Percentiles rank a stretch among this genome's conserved stretches.
phyloP scores from a whole-genome alignment of 1,140 invertebrate genomes.

The Laodelphax striatellus region DNA sequence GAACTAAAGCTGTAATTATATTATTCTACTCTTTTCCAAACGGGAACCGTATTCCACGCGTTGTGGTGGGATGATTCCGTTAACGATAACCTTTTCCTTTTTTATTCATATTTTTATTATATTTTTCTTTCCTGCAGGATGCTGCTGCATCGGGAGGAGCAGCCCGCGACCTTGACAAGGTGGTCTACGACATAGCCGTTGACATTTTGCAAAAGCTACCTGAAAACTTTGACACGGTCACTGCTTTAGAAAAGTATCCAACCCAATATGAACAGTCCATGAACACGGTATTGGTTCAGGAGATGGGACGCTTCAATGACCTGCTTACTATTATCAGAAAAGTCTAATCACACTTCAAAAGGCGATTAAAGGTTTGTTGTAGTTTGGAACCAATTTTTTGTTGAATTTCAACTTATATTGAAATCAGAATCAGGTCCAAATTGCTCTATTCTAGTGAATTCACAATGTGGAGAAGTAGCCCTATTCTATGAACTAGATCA shows the following conservation, averaged over 20 bases:
- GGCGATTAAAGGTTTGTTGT: conserved; percentile 67
- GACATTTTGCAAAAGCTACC: conserved; percentile 66
- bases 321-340: conserved; percentile 58
- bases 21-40: no score
- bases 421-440: no score
- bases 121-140: conserved; percentile 25
- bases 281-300: conserved; percentile 88
- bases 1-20: no score
- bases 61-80: no score
- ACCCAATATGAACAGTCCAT: conserved; percentile 74
- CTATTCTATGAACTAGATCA: no score
- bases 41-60: no score
- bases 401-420: not conserved
- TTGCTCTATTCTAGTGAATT: no score
- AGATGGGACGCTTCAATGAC: conserved; percentile 82
- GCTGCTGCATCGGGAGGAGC: conserved; percentile 27
- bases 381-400: not conserved
- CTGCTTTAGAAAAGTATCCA: conserved; percentile 59
- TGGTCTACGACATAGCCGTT: conserved; percentile 53
- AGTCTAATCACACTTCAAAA: conserved; percentile 73
- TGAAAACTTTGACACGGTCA: conserved; percentile 53
- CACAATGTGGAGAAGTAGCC: no score
- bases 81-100: no score
- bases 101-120: no score
- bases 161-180: conserved; percentile 47